phyloP scores from a whole-genome alignment of 2,113 vertebrate genomes.

The Myocastor coypus region DNA sequence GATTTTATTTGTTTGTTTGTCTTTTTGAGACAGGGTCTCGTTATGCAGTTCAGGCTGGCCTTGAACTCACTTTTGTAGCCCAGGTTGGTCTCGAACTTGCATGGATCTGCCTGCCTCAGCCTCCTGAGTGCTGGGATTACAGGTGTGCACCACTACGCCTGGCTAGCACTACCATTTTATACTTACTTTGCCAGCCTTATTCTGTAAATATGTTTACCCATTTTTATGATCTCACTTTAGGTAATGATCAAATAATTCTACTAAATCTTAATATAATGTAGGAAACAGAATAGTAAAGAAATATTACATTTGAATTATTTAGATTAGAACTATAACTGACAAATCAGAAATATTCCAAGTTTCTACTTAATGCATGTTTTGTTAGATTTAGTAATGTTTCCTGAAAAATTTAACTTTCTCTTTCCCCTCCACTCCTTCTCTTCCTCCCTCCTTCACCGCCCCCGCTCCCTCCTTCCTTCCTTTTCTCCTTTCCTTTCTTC shows the following conservation, averaged over 20 bases:
- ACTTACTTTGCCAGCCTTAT: neutral
- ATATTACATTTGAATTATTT: neutral
- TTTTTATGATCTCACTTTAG: neutral
- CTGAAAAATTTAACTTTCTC: neutral
- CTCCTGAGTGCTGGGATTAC: too few species aligned
- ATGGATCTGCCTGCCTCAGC: too few species aligned
- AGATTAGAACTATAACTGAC: neutral
- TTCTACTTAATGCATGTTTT: neutral
- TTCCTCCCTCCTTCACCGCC: fast-evolving
- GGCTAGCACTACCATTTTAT: neutral
- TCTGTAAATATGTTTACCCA: neutral
- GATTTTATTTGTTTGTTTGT: too few species aligned
- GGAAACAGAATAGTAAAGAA: neutral
- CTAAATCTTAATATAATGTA: neutral
- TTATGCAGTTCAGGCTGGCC: too few species aligned
- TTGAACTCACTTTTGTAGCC: too few species aligned
- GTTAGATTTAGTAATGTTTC: neutral
- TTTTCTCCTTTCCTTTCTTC: neutral
- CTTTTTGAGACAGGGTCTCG: too few species aligned
- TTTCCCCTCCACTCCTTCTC: neutral
- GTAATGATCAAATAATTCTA: neutral
- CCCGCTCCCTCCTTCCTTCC: neutral
- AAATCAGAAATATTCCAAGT: neutral
- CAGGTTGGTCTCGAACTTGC: too few species aligned
- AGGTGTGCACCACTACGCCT: too few species aligned